phyloP scores from a whole-genome alignment of 2,888 invertebrate species.

The Lissonota sp. region DNA sequence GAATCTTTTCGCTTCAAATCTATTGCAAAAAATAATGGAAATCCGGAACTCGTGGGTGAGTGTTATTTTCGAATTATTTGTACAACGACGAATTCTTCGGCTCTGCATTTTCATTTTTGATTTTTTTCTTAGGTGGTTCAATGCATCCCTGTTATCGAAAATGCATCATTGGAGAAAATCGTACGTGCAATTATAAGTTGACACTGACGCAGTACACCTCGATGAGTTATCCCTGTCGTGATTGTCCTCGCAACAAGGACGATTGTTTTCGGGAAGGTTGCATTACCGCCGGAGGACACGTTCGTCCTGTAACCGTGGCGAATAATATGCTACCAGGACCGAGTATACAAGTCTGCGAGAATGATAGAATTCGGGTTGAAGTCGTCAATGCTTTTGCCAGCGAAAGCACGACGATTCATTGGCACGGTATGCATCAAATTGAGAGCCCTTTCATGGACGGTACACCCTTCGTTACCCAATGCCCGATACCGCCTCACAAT shows the following conservation, averaged over 20 bases:
- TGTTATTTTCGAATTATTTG: not conserved
- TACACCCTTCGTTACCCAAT: conserved; percentile 83
- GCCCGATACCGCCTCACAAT: conserved; percentile 81
- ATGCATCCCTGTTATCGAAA: conserved; percentile 72
- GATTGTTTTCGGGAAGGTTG: conserved; percentile 71
- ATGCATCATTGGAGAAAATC: conserved; percentile 67
- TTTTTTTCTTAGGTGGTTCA: conserved; percentile 56
- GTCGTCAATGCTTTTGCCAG: conserved; percentile 82
- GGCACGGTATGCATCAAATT: conserved; percentile 84
- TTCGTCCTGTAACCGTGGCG: conserved; percentile 71
- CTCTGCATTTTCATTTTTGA: too few species aligned
- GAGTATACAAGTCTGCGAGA: conserved; percentile 82
- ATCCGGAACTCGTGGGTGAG: conserved; percentile 66
- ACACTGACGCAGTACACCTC: conserved; percentile 72
- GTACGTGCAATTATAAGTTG: conserved; percentile 72
- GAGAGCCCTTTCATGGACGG: conserved; percentile 83
- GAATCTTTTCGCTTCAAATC: conserved; percentile 53
- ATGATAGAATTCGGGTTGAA: conserved; percentile 83
- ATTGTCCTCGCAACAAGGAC: conserved; percentile 69
- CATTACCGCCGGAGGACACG: conserved; percentile 73
- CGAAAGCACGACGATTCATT: conserved; percentile 84
- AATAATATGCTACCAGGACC: conserved; percentile 77
- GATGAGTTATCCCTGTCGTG: conserved; percentile 73
- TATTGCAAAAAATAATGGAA: conserved; percentile 50
- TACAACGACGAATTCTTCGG: not conserved